Conservation (phyloP, 2,888 invertebrate genomes). For the Omphaloscelis lunosa region DNA sequence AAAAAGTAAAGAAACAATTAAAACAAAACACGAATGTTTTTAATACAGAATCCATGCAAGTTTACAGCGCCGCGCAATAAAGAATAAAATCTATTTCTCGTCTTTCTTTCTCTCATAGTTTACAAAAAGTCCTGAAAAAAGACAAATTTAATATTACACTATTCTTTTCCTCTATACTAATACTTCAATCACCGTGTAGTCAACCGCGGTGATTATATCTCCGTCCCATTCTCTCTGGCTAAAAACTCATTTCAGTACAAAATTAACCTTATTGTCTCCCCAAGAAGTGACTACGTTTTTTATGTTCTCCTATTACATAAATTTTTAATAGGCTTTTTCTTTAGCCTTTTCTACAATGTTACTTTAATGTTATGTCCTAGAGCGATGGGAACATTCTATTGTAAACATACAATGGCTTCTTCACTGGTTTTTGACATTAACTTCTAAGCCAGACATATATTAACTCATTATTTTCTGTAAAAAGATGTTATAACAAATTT, state of each 20-base stretch:
- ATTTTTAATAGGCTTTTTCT: too few species aligned
- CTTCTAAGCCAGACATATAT: constrained; percentile 9
- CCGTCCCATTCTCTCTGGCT: background rate
- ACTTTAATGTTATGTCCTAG: background rate
- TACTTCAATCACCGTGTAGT: too few species aligned
- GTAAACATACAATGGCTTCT: constrained; percentile 51
- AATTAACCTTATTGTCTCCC: constrained; percentile 27
- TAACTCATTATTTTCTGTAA: background rate
- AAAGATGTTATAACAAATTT: background rate
- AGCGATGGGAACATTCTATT: background rate
- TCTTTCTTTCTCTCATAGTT: background rate
- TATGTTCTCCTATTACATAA: background rate
- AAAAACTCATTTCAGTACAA: constrained; percentile 10
- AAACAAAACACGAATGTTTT: background rate
- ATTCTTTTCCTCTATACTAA: background rate
- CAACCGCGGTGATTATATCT: background rate
- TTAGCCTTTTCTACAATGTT: background rate
- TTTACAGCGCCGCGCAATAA: background rate
- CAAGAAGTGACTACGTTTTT: constrained; percentile 5
- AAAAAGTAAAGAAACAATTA: background rate
- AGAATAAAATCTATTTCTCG: background rate
- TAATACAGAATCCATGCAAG: background rate
- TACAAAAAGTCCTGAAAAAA: too few species aligned
- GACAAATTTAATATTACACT: background rate
- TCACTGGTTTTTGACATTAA: constrained; percentile 28